A percentile compares a stretch with the other conserved stretches of the same genome.
Evolutionary conservation across 2,888 invertebrate genomes (phyloP).

Genomic region (Lochmaea crataegi): DNA sequence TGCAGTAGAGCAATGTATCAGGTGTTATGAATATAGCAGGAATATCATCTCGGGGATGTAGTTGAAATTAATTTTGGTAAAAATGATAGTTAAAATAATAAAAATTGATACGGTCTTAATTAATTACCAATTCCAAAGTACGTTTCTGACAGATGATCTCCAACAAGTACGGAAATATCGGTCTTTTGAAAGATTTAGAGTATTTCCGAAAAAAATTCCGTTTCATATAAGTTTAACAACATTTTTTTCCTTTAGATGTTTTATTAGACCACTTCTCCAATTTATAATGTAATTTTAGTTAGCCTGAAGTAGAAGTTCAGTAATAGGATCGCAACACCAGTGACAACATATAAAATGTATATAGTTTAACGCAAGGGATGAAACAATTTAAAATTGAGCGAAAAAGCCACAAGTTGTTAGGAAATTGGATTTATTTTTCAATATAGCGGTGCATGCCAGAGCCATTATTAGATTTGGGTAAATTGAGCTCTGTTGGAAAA

Average conservation of each 20-base stretch:
- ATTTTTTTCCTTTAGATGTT: neutral
- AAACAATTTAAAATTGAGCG: conserved; percentile 47
- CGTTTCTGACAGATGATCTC: too few species aligned
- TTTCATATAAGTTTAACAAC: too few species aligned
- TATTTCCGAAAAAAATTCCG: too few species aligned
- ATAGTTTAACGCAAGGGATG: conserved; percentile 35
- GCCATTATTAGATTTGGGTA: conserved; percentile 48
- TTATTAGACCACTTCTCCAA: neutral
- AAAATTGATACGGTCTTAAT: too few species aligned
- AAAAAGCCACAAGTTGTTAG: conserved; percentile 47
- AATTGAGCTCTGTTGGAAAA: conserved; percentile 43
- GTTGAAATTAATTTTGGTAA: too few species aligned
- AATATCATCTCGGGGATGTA: too few species aligned
- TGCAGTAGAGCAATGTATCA: too few species aligned
- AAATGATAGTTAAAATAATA: too few species aligned
- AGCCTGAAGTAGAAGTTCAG: neutral
- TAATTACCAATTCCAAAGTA: too few species aligned
- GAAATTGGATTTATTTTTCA: conserved; percentile 50
- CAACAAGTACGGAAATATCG: too few species aligned
- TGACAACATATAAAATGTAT: conserved; percentile 4
- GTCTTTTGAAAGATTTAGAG: too few species aligned
- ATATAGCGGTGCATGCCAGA: conserved; percentile 46
- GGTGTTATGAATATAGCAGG: too few species aligned
- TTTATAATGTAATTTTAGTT: neutral
- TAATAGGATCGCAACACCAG: conserved; percentile 4